These are phyloP conservation scores for Melanotus villosus DNA, from an alignment of 2,888 invertebrate genomes.

Conservation along the genomic window DNA sequence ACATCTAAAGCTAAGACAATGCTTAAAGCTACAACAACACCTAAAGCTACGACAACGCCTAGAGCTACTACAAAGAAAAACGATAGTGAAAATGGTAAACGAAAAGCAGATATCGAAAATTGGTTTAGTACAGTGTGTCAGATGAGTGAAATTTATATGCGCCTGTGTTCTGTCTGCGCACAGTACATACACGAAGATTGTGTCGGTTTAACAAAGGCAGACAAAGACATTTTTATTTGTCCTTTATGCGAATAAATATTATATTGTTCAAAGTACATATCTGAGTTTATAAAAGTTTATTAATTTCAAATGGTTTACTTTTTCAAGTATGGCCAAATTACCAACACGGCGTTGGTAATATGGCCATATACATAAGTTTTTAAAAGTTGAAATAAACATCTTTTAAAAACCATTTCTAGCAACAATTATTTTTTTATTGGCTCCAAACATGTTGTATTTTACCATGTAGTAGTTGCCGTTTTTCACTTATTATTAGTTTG, in stretches of 20 bases:
- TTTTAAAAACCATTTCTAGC: neutral
- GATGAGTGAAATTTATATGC: constrained; percentile 50
- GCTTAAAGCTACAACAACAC: too few species aligned
- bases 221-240: constrained; percentile 39
- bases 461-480: too few species aligned
- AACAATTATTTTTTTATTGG: neutral
- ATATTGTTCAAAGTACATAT: too few species aligned
- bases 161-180: constrained; percentile 48
- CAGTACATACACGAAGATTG: constrained; percentile 52
- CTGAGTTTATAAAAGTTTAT: neutral
- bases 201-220: constrained; percentile 51
- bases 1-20: too few species aligned
- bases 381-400: neutral
- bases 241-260: neutral
- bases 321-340: too few species aligned
- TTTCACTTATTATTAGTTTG: too few species aligned
- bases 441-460: too few species aligned
- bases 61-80: neutral
- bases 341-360: neutral
- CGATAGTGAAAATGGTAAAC: too few species aligned
- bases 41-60: too few species aligned
- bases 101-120: too few species aligned
- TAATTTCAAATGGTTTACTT: too few species aligned
- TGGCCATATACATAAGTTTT: neutral
- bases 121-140: constrained; percentile 46